Base-by-base conservation (phyloP, 2,888 invertebrate genomes). In the Andrena praecox region DNA sequence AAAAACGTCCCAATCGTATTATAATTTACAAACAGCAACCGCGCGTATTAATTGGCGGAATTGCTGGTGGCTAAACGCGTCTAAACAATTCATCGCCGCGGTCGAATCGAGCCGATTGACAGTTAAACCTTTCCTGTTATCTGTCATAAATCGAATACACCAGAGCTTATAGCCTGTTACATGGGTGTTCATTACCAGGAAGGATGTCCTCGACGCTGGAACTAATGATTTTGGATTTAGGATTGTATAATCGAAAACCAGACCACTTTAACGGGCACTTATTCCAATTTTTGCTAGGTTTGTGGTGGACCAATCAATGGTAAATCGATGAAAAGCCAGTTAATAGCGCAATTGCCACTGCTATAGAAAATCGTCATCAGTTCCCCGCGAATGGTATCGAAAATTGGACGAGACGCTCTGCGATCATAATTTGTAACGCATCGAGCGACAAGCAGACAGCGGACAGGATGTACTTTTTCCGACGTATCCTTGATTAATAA, bases 401-500 rank as follows among this genome's bases (percentile, higher is more conserved):
- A 31, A n/a, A 31, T 35, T 35, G 3, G 20, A 62, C 20, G 33
- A 62, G 20, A 8, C 59, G 16, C 4, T 16, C 0, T 16, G 42
- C 42, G 12, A n/a, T 33, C 27, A 29, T 59, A 60, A 70, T 70
- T 70, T 60, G 60, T 50, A 27, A 48, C 29, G 70, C 35, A 70
- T 70, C 70, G 59, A 31, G n/a, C n/a, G 56, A 66, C 24, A 52
- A 16, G 12, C 12, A 16, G 20, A 20, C 20, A 52, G n/a, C 50
- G 48, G 20, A 35, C 29, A 20, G 7, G 4, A 29, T 59, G 24
- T 20, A 48, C 70, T 74, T 48, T 54, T 56, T 10, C 12, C 16
- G 64, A 24, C 48, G 20, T 24, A 33, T 20, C 10, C 63, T 85
- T 80, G 85, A 85, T 85, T 85, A 83, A 86, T 86, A 85, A 80